Percentiles rank a stretch among this genome's conserved stretches.
Conservation (phyloP, 2,113 vertebrate genomes). For the Parotia lawesii region DNA sequence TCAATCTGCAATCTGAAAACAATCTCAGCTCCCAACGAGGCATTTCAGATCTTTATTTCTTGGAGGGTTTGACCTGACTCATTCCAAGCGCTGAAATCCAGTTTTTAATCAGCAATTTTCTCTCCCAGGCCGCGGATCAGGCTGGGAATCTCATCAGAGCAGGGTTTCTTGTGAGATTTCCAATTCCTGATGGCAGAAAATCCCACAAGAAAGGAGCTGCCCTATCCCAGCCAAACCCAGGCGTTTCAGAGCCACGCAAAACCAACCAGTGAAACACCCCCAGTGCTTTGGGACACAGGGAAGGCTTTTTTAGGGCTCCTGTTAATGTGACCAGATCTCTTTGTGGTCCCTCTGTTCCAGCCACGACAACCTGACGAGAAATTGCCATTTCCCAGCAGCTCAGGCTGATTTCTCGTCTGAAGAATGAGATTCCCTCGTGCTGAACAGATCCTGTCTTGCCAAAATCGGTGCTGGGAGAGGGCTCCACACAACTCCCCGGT, state of each 20-base stretch:
- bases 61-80: not conserved
- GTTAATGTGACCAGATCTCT: not conserved
- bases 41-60: not conserved
- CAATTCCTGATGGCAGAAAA: not conserved
- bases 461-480: not conserved
- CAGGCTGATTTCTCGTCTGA: not conserved
- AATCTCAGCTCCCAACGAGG: not conserved
- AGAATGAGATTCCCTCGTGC: not conserved
- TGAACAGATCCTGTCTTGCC: not conserved
- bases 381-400: not conserved
- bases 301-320: not conserved
- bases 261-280: not conserved
- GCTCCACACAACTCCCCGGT: not conserved
- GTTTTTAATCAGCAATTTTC: not conserved
- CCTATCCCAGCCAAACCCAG: not conserved
- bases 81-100: not conserved
- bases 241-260: not conserved
- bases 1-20: not conserved
- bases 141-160: not conserved
- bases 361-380: not conserved
- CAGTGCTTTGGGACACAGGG: not conserved
- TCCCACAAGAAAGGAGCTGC: not conserved
- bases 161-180: slow-evolving; percentile 12
- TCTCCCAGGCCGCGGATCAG: accelerated
- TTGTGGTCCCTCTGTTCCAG: not conserved